phyloP scores from a whole-genome alignment of 2,113 vertebrate species.

The Vidua chalybeata region DNA sequence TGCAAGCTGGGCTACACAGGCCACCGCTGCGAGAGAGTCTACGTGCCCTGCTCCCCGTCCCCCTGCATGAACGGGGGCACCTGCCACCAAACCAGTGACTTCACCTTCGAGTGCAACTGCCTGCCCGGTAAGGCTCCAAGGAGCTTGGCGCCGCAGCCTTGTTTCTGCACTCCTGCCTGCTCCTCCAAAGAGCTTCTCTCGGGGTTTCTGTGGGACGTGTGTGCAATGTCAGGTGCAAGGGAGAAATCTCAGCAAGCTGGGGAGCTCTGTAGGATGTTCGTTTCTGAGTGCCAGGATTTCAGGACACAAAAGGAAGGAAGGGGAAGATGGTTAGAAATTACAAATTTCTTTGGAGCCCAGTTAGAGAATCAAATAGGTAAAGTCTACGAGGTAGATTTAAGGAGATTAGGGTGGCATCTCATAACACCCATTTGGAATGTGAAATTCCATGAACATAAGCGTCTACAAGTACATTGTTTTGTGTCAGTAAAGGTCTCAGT shows the following conservation, averaged over 20 bases:
- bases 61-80: conserved; percentile 92
- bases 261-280: not conserved
- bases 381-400: not conserved
- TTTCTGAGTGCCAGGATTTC: not conserved
- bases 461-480: not conserved
- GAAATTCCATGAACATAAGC: not conserved
- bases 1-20: conserved; percentile 85
- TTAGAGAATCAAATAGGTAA: not conserved
- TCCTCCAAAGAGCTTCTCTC: not conserved
- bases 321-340: not conserved
- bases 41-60: conserved; percentile 85
- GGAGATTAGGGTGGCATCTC: not conserved
- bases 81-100: conserved; percentile 85
- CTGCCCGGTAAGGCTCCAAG: conserved; percentile 79
- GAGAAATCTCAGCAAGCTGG: not conserved
- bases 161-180: not conserved
- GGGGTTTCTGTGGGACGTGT: accelerated
- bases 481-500: not conserved
- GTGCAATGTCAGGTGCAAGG: not conserved
- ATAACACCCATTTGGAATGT: not conserved
- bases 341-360: not conserved
- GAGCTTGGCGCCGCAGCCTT: not conserved
- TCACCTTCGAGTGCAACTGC: conserved; percentile 89
- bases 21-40: conserved; percentile 81
- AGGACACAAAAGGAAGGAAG: not conserved